These are phyloP conservation scores for Ypsolopha scabrella DNA, from an alignment of 2,888 invertebrate genomes.

Conservation along the genomic window DNA sequence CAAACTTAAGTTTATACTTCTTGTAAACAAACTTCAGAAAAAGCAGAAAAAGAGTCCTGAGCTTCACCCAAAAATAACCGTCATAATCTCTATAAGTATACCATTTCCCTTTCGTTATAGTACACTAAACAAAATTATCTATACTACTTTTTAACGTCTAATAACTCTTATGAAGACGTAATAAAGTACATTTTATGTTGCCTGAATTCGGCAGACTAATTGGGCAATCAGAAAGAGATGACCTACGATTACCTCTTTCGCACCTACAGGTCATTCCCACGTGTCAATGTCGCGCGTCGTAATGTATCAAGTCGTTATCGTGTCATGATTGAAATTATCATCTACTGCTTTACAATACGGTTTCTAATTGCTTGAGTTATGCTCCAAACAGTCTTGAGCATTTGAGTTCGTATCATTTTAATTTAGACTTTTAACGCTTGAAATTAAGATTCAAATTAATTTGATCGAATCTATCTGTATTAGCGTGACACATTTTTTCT, in stretches of 20 bases:
- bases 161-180: slow-evolving; percentile 1
- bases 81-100: slow-evolving; percentile 15
- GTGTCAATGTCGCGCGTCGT: slow-evolving; percentile 37
- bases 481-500: too few relatives aligned
- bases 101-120: slow-evolving; percentile 49
- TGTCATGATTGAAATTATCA: slow-evolving; percentile 37
- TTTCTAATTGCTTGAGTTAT: slow-evolving; percentile 33
- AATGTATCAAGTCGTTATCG: slow-evolving; percentile 41
- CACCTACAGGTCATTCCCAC: slow-evolving; percentile 26
- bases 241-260: slow-evolving; percentile 29
- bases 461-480: too few relatives aligned
- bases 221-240: slow-evolving; percentile 36
- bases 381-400: slow-evolving; percentile 11
- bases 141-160: slow-evolving; percentile 13
- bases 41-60: neutral
- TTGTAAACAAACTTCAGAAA: neutral
- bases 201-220: neutral
- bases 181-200: neutral
- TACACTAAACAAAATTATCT: slow-evolving; percentile 17
- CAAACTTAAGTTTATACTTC: neutral
- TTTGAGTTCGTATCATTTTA: too few relatives aligned
- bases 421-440: too few relatives aligned
- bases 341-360: slow-evolving; percentile 39
- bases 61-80: slow-evolving; percentile 13
- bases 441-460: too few relatives aligned